A percentile compares a stretch with the other conserved stretches of the same genome.
Evolutionary conservation across 2,113 vertebrate genomes (phyloP).

Genomic region (Calonectris borealis): DNA sequence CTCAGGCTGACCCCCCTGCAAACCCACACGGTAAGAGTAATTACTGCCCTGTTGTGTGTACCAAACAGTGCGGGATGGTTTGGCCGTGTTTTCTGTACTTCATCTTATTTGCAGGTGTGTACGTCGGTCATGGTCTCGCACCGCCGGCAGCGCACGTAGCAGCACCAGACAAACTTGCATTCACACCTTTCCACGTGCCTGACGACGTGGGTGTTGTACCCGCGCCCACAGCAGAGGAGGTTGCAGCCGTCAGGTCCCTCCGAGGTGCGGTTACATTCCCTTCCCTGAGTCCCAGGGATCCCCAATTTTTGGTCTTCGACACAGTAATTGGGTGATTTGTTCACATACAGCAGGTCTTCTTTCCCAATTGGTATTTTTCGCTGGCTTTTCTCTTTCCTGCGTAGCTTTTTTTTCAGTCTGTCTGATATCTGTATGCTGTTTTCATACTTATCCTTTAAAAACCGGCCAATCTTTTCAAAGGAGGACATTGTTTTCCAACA

Average conservation of each 20-base stretch:
- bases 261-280: constrained; percentile 89
- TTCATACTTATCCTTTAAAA: constrained; percentile 94
- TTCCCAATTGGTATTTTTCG: constrained; percentile 72
- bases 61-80: not conserved
- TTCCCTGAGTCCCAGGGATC: constrained; percentile 87
- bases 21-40: fast-evolving
- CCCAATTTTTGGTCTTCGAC: constrained; percentile 84
- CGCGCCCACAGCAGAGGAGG: constrained; percentile 92
- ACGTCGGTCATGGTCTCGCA: constrained; percentile 96
- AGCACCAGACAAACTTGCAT: constrained; percentile 98
- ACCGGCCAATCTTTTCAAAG: constrained; percentile 86
- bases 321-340: constrained; percentile 96
- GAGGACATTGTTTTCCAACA: constrained; percentile 94
- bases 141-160: constrained; percentile 90
- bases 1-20: not conserved
- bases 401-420: constrained; percentile 79
- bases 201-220: constrained; percentile 95
- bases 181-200: constrained; percentile 90
- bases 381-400: constrained; percentile 84
- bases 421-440: constrained; percentile 88
- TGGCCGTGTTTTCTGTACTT: fast-evolving
- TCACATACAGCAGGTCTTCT: constrained; percentile 88
- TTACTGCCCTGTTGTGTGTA: not conserved
- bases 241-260: constrained; percentile 86
- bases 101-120: constrained; percentile 90